Evolutionary conservation across 2,888 invertebrate genomes (phyloP).

Genomic region (Lithophane leautieri): DNA sequence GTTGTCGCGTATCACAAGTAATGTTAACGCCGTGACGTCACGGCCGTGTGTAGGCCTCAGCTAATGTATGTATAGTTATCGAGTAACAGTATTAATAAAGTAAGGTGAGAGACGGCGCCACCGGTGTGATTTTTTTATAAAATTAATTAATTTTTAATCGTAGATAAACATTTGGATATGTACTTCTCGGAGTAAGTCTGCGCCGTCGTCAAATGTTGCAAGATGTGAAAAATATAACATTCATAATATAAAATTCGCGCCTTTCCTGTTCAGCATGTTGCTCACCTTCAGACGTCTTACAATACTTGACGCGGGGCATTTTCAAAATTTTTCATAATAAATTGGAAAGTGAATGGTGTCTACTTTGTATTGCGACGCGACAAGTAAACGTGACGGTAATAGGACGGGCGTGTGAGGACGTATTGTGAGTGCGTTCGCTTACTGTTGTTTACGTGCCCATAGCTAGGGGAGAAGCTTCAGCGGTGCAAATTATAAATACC

Average conservation of each 20-base stretch:
- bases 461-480: slow-evolving; percentile 2
- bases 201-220: slow-evolving; percentile 51
- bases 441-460: slow-evolving; percentile 18
- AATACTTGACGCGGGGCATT: slow-evolving; percentile 40
- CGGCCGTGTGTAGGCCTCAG: slow-evolving; percentile 42
- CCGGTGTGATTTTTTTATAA: slow-evolving; percentile 71
- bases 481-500: neutral
- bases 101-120: slow-evolving; percentile 75
- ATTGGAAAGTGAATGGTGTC: slow-evolving; percentile 56
- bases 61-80: slow-evolving; percentile 68
- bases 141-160: slow-evolving; percentile 67
- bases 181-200: slow-evolving; percentile 62
- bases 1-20: slow-evolving; percentile 69
- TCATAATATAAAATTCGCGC: slow-evolving; percentile 30
- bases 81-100: slow-evolving; percentile 83
- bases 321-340: slow-evolving; percentile 57
- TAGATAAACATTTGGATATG: slow-evolving; percentile 65
- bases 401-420: slow-evolving; percentile 19
- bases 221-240: slow-evolving; percentile 21
- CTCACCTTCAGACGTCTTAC: slow-evolving; percentile 40
- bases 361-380: slow-evolving; percentile 50
- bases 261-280: slow-evolving; percentile 47
- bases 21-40: slow-evolving; percentile 45
- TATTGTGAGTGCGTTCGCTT: slow-evolving; percentile 19
- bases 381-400: slow-evolving; percentile 22